Percentiles rank a stretch among this genome's conserved stretches.
These are phyloP conservation scores for Gasteruption jaculator DNA, from an alignment of 2,888 invertebrate species.

Conservation along the genomic window DNA sequence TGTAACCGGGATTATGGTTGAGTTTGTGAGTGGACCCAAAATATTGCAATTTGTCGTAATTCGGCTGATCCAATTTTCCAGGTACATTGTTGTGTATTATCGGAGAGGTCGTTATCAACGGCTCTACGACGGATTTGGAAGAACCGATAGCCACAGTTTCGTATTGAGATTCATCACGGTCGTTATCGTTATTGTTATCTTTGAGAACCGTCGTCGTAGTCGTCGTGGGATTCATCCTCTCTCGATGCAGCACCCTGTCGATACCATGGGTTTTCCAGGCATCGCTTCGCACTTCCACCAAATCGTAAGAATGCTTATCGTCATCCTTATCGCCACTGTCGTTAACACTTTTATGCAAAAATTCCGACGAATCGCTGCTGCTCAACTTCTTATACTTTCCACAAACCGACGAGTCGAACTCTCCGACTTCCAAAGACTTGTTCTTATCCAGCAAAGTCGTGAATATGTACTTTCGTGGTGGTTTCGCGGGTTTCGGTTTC, in stretches of 20 bases:
- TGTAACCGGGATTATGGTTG: constrained; percentile 65
- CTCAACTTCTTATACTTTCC: constrained; percentile 57
- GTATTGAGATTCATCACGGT: constrained; percentile 40
- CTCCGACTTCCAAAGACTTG: constrained; percentile 49
- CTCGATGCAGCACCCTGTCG: constrained; percentile 69
- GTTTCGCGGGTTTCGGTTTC: constrained; percentile 62
- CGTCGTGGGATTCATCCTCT: constrained; percentile 52
- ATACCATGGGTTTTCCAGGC: constrained; percentile 80
- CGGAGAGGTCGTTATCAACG: constrained; percentile 29
- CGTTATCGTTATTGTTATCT: constrained; percentile 33
- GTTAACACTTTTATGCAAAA: constrained; percentile 29
- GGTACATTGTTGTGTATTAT: constrained; percentile 37
- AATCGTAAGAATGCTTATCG: constrained; percentile 66
- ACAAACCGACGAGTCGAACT: constrained; percentile 53
- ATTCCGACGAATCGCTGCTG: constrained; percentile 52
- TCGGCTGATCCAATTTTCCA: constrained; percentile 41
- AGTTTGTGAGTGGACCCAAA: constrained; percentile 72
- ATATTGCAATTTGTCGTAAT: constrained; percentile 78
- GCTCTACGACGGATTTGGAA: constrained; percentile 16
- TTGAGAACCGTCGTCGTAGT: constrained; percentile 33
- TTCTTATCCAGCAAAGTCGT: constrained; percentile 41
- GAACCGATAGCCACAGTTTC: constrained; percentile 34
- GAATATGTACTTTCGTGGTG: constrained; percentile 57
- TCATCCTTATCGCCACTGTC: constrained; percentile 43
- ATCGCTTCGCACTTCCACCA: constrained; percentile 71